Evolutionary conservation across 2,888 invertebrate species (phyloP).

Genomic region (Eudasyphora cyanicolor): DNA sequence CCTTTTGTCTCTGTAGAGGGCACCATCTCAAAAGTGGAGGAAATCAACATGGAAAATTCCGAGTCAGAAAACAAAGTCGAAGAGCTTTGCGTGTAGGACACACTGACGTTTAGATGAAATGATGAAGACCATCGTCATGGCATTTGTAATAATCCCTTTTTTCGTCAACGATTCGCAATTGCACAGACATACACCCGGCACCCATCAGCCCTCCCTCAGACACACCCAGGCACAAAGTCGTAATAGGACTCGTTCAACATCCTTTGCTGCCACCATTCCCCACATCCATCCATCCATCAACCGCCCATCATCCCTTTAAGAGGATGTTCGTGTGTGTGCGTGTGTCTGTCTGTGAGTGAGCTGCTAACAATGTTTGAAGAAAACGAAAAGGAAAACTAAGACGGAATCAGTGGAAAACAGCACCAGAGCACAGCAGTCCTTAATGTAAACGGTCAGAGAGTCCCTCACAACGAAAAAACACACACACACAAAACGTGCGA

Average conservation of each 20-base stretch:
- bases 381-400: neutral
- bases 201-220: conserved; percentile 3
- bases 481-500: neutral
- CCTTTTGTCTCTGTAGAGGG: neutral
- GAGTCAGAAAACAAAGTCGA: conserved; percentile 10
- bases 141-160: conserved; percentile 35
- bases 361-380: neutral
- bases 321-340: too few relatives aligned
- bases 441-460: neutral
- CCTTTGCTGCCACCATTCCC: neutral
- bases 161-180: conserved; percentile 6
- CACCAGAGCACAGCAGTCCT: neutral
- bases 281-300: neutral
- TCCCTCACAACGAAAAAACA: neutral
- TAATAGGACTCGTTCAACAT: neutral
- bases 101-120: conserved; percentile 49
- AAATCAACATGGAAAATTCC: neutral
- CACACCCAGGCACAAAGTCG: neutral
- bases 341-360: too few relatives aligned
- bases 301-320: neutral
- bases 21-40: neutral
- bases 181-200: conserved; percentile 20
- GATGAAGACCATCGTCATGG: conserved; percentile 50
- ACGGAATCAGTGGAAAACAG: neutral
- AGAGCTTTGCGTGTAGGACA: conserved; percentile 7